Percentiles rank a stretch among this genome's conserved stretches.
Evolutionary conservation across 1,140 invertebrate genomes (phyloP).

Genomic region (Phenacoccus solenopsis): DNA sequence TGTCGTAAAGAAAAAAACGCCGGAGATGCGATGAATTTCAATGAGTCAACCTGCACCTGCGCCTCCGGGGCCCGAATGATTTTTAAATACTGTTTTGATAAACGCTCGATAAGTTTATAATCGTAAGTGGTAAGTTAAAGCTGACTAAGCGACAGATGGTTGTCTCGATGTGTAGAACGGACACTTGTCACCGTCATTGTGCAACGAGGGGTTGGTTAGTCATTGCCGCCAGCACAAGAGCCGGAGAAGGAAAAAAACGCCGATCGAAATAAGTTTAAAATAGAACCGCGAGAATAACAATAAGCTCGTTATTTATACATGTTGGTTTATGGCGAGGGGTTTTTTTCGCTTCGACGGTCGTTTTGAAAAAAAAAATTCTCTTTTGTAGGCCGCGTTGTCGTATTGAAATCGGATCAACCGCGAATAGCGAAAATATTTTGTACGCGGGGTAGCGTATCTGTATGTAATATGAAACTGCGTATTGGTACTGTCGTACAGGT

Average conservation of each 20-base stretch:
- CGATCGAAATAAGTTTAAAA: constrained; percentile 15
- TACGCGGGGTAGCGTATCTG: too few relatives aligned
- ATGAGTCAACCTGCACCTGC: neutral
- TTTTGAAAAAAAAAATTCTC: too few relatives aligned
- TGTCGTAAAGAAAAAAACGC: too few relatives aligned
- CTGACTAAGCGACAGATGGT: constrained; percentile 1
- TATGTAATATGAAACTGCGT: too few relatives aligned
- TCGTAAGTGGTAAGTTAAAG: neutral
- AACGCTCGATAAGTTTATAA: neutral
- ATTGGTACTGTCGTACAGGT: too few relatives aligned
- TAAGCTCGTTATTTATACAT: constrained; percentile 16
- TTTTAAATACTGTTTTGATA: neutral
- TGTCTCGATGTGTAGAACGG: neutral
- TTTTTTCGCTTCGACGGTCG: neutral
- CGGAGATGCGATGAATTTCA: too few relatives aligned
- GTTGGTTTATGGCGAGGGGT: neutral
- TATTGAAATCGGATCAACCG: too few relatives aligned
- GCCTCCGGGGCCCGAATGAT: neutral
- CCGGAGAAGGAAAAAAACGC: neutral
- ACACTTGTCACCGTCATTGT: neutral
- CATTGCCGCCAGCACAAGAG: neutral
- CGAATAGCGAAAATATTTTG: too few relatives aligned
- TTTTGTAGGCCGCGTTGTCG: too few relatives aligned
- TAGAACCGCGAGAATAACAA: constrained; percentile 15
- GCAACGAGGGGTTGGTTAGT: neutral